Evolutionary conservation across 2,888 invertebrate genomes (phyloP).

Genomic region (Prenolepis imparis): DNA sequence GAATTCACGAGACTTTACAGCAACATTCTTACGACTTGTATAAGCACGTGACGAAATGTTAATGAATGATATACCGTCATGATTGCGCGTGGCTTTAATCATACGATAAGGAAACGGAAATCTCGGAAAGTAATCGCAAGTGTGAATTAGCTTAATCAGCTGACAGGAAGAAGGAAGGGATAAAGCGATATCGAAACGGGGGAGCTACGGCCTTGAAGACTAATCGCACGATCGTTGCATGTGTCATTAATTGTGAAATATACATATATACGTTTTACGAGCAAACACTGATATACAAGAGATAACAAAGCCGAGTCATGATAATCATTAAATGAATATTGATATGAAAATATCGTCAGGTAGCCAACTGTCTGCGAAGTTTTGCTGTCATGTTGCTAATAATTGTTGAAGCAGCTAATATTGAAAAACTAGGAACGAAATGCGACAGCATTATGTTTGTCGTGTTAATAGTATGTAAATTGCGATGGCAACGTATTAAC

Average conservation of each 20-base stretch:
- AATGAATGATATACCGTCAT: background rate
- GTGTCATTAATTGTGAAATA: conserved; percentile 43
- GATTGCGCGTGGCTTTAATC: background rate
- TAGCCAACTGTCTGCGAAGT: background rate
- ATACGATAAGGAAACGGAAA: conserved; percentile 49
- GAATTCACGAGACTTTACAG: background rate
- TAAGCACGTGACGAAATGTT: conserved; percentile 4
- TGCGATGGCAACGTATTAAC: background rate
- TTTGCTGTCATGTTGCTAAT: background rate
- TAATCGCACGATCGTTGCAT: conserved; percentile 62
- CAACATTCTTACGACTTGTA: background rate
- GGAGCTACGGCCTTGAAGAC: conserved; percentile 70
- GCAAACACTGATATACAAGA: conserved; percentile 42
- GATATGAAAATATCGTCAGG: conserved; percentile 44
- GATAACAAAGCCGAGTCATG: conserved; percentile 44
- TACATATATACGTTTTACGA: conserved; percentile 19
- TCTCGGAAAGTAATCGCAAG: conserved; percentile 52
- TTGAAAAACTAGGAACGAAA: background rate
- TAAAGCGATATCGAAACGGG: conserved; percentile 59
- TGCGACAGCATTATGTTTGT: background rate
- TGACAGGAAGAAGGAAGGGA: conserved; percentile 50
- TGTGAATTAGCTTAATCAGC: conserved; percentile 52
- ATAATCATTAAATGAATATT: conserved; percentile 28
- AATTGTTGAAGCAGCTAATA: background rate
- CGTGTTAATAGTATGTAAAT: background rate